These are phyloP conservation scores for Buathra laborator DNA, from an alignment of 2,888 invertebrate species.

Conservation along the genomic window DNA sequence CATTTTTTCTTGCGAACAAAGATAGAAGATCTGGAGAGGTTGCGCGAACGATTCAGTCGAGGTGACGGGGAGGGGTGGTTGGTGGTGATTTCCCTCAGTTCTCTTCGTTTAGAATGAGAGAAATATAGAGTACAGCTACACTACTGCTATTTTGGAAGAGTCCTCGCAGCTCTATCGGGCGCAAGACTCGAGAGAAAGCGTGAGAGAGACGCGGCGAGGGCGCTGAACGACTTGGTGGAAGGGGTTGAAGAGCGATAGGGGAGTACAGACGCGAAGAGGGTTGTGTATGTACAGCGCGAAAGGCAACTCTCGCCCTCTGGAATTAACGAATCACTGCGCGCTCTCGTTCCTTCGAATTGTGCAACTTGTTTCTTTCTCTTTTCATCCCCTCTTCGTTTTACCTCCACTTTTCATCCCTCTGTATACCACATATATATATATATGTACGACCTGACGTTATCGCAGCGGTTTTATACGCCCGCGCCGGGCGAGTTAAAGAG, in stretches of 20 bases:
- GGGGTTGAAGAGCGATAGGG: conserved; percentile 76
- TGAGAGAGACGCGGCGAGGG: conserved; percentile 55
- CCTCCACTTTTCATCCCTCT: conserved; percentile 31
- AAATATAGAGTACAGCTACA: neutral
- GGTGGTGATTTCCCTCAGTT: conserved; percentile 37
- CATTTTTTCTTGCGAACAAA: neutral
- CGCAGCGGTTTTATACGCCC: conserved; percentile 37
- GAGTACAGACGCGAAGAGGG: conserved; percentile 57
- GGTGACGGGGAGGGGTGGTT: conserved; percentile 21
- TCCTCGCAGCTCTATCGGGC: conserved; percentile 40
- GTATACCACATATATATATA: neutral
- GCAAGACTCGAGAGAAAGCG: conserved; percentile 48
- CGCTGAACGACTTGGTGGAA: conserved; percentile 74
- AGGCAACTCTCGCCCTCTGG: conserved; percentile 69
- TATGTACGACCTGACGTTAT: conserved; percentile 33
- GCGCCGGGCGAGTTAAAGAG: conserved; percentile 35
- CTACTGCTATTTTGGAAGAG: conserved; percentile 32
- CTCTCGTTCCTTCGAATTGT: conserved; percentile 73
- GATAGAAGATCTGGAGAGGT: conserved; percentile 22
- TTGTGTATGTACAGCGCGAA: conserved; percentile 29
- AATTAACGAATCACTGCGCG: conserved; percentile 77
- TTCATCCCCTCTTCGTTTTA: conserved; percentile 46
- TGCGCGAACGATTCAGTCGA: conserved; percentile 18
- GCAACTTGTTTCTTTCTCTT: conserved; percentile 71
- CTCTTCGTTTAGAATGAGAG: conserved; percentile 23